A percentile compares a stretch with the other conserved stretches of the same genome.
These are phyloP conservation scores for Nephrocerus scutellatus DNA, from an alignment of 2,888 invertebrate species.

Conservation along the genomic window DNA sequence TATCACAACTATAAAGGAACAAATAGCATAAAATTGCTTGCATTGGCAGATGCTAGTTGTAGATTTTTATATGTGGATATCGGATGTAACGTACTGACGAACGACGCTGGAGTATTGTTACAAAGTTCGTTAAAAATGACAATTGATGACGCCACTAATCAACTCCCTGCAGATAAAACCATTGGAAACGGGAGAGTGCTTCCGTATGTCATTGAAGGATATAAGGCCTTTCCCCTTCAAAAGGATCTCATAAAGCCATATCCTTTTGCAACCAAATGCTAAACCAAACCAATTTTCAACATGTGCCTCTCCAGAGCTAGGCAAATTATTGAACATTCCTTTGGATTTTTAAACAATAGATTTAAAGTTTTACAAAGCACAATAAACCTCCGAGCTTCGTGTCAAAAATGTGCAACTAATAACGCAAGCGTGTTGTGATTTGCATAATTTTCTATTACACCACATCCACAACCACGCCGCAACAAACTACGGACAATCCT, in stretches of 20 bases:
- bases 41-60: too few relatives aligned
- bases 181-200: constrained; percentile 10
- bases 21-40: too few relatives aligned
- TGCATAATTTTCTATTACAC: too few relatives aligned
- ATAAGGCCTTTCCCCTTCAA: constrained; percentile 9
- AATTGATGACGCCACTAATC: too few relatives aligned
- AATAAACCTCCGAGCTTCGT: constrained; percentile 5
- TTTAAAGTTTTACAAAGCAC: constrained; percentile 1
- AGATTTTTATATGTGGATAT: too few relatives aligned
- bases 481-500: too few relatives aligned
- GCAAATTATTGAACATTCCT: constrained; percentile 6
- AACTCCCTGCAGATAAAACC: too few relatives aligned
- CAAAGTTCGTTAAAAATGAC: too few relatives aligned
- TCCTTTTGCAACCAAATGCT: constrained; percentile 5
- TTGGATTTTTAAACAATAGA: background rate
- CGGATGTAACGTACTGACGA: too few relatives aligned
- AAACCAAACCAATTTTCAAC: constrained; percentile 7
- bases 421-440: constrained; percentile 2
- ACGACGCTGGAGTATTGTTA: too few relatives aligned
- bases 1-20: too few relatives aligned
- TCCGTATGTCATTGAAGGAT: constrained; percentile 10
- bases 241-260: constrained; percentile 10
- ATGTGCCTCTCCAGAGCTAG: constrained; percentile 9
- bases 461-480: too few relatives aligned
- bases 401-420: constrained; percentile 2